These are phyloP conservation scores for Andrena marginata DNA, from an alignment of 2,888 invertebrate species.

Conservation along the genomic window DNA sequence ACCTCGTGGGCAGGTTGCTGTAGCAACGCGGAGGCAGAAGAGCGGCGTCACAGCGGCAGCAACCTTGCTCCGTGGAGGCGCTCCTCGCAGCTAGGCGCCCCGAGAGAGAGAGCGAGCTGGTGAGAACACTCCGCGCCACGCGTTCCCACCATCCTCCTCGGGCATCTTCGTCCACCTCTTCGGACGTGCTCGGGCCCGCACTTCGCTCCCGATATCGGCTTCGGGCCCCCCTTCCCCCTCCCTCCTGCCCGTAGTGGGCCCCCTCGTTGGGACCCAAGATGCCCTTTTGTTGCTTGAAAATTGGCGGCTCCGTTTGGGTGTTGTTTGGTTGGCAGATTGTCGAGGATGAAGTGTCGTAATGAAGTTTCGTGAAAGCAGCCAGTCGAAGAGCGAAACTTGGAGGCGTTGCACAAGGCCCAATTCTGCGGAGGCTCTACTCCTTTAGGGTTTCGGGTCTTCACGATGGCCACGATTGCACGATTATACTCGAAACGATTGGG, in stretches of 20 bases:
- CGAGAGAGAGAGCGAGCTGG: slow-evolving; percentile 77
- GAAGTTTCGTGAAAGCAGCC: slow-evolving; percentile 12
- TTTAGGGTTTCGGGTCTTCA: too few relatives aligned
- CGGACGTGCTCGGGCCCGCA: slow-evolving; percentile 76
- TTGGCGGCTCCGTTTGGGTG: slow-evolving; percentile 37
- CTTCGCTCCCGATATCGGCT: slow-evolving; percentile 76
- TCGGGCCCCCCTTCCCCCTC: slow-evolving; percentile 40
- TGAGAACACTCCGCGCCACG: slow-evolving; percentile 84
- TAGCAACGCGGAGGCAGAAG: slow-evolving; percentile 58
- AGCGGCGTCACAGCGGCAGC: slow-evolving; percentile 55
- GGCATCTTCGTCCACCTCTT: slow-evolving; percentile 79
- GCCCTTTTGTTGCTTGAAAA: slow-evolving; percentile 56
- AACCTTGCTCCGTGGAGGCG: slow-evolving; percentile 69
- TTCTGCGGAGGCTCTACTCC: too few relatives aligned
- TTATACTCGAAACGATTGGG: too few relatives aligned
- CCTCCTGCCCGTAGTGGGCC: not conserved
- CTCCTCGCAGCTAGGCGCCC: slow-evolving; percentile 71
- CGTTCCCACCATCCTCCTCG: slow-evolving; percentile 85
- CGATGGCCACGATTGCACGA: too few relatives aligned
- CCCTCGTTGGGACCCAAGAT: slow-evolving; percentile 49
- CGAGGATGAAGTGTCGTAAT: slow-evolving; percentile 33
- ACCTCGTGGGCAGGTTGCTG: slow-evolving; percentile 69
- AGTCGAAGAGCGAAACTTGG: not conserved
- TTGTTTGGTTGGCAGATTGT: slow-evolving; percentile 34
- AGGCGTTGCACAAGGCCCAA: not conserved